A percentile compares a stretch with the other conserved stretches of the same genome.
phyloP scores from a whole-genome alignment of 2,113 vertebrate genomes.

The Phaethornis superciliosus region DNA sequence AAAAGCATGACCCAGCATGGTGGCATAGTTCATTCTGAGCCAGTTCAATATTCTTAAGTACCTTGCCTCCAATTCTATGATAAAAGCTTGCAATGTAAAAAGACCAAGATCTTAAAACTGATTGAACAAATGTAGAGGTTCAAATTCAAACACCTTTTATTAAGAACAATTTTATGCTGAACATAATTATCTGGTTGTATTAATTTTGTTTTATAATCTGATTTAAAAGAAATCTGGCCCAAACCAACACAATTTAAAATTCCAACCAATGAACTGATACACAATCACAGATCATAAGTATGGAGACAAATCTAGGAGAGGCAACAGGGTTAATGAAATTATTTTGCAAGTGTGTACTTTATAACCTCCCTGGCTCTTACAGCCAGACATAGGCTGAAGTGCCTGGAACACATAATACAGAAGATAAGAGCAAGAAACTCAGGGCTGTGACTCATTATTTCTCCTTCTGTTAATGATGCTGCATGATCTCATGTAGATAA shows the following conservation, averaged over 20 bases:
- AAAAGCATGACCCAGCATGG: neutral
- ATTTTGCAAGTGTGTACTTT: neutral
- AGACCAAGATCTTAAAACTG: neutral
- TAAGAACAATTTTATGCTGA: neutral
- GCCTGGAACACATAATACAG: neutral
- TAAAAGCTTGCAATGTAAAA: neutral
- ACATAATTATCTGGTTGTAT: neutral
- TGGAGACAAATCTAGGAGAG: neutral
- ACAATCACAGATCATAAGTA: rapidly evolving
- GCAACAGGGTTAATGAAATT: neutral
- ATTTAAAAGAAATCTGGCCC: neutral
- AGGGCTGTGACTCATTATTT: neutral
- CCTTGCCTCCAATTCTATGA: neutral
- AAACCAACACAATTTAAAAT: neutral
- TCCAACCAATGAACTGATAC: neutral
- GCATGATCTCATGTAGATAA: neutral
- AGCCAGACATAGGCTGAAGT: neutral
- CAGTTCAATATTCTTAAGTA: neutral
- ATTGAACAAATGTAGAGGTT: neutral
- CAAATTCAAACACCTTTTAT: neutral
- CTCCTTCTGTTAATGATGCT: neutral
- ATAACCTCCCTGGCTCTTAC: neutral
- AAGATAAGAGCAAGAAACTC: neutral
- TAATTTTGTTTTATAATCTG: neutral
- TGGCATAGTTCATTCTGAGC: neutral